Percentiles rank a stretch among this genome's conserved stretches.
Conservation (phyloP, 2,113 vertebrate species). For the Sinocyclocheilus anshuiensis region DNA sequence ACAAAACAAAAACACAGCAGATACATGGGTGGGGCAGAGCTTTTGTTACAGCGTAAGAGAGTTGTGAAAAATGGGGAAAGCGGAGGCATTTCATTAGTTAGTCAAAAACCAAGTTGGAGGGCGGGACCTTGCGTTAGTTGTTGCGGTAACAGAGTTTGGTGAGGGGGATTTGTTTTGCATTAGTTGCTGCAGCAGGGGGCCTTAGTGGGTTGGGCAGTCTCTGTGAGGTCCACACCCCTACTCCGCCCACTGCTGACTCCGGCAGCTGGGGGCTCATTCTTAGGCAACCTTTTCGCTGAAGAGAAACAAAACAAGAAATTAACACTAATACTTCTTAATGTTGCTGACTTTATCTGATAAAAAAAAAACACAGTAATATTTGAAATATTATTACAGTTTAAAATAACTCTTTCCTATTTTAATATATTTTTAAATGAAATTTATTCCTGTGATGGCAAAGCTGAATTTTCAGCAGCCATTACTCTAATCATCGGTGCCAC, state of each 20-base stretch:
- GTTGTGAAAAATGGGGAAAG: slow-evolving; percentile 52
- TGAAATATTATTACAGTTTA: too few species aligned
- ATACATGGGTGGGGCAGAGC: slow-evolving; percentile 32
- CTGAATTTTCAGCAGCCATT: too few species aligned
- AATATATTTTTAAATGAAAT: too few species aligned
- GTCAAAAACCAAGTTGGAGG: slow-evolving; percentile 64
- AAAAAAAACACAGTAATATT: too few species aligned
- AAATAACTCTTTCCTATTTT: too few species aligned
- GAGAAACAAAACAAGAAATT: background rate
- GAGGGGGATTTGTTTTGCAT: slow-evolving; percentile 67
- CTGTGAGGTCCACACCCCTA: slow-evolving; percentile 93
- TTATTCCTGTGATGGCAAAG: too few species aligned
- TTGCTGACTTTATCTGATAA: too few species aligned
- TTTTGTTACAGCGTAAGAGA: slow-evolving; percentile 62
- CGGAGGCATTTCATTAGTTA: slow-evolving; percentile 68
- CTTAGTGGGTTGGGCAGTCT: slow-evolving; percentile 88
- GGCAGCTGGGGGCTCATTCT: slow-evolving; percentile 89
- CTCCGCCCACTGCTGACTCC: slow-evolving; percentile 83
- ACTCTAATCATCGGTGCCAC: too few species aligned
- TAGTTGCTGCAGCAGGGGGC: slow-evolving; percentile 96
- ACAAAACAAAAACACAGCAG: slow-evolving; percentile 34
- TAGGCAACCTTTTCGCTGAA: slow-evolving; percentile 92
- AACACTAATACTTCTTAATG: background rate
- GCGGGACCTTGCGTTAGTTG: slow-evolving; percentile 69
- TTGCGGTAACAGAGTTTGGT: slow-evolving; percentile 94